Conservation (phyloP, 1,140 invertebrate species). For the Probaryconus sp. region DNA sequence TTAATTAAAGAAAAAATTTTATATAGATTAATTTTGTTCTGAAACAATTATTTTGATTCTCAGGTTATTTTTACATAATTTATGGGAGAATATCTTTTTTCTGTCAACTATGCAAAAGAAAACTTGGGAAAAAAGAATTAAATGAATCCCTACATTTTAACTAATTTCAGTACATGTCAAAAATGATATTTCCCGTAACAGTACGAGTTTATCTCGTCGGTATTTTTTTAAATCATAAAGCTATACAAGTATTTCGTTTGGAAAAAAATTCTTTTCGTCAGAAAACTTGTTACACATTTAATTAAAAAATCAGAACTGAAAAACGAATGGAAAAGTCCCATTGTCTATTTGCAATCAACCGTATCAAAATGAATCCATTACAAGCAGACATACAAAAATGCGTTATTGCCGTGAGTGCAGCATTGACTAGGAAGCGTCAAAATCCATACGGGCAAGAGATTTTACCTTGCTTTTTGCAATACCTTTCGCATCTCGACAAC, state of each 20-base stretch:
- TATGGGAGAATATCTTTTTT: too few species aligned
- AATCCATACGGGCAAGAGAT: constrained; percentile 18
- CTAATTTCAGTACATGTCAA: too few species aligned
- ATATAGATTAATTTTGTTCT: too few species aligned
- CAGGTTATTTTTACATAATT: too few species aligned
- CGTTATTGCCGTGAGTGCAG: constrained; percentile 46
- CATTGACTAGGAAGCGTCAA: constrained; percentile 34
- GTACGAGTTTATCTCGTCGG: too few species aligned
- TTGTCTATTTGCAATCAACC: constrained; percentile 55
- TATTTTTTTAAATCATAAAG: constrained; percentile 9
- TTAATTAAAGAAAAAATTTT: too few species aligned
- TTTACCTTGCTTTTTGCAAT: constrained; percentile 31
- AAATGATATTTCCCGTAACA: too few species aligned
- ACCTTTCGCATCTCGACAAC: constrained; percentile 30
- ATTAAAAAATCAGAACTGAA: constrained; percentile 47
- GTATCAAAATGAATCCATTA: constrained; percentile 61
- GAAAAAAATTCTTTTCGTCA: constrained; percentile 12
- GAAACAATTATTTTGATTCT: too few species aligned
- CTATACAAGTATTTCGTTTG: constrained; percentile 27
- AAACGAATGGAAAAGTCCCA: constrained; percentile 43
- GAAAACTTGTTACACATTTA: constrained; percentile 46
- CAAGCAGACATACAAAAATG: constrained; percentile 49
- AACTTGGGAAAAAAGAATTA: too few species aligned
- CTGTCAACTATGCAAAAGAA: too few species aligned
- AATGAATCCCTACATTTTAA: too few species aligned